Evolutionary conservation across 2,888 invertebrate genomes (phyloP).

Genomic region (Rhingia campestris): DNA sequence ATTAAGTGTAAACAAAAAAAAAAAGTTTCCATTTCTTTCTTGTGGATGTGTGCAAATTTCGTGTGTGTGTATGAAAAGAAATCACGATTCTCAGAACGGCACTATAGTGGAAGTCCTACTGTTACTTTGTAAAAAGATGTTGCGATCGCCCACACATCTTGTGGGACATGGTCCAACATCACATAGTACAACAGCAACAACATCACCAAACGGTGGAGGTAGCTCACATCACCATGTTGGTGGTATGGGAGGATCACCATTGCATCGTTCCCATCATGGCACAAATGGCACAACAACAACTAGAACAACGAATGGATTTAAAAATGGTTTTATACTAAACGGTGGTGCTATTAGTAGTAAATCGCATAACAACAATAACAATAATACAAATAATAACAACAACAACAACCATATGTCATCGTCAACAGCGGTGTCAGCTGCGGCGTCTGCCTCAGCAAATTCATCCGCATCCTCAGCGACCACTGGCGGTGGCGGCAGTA

Average conservation of each 20-base stretch:
- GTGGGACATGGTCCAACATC: slow-evolving; percentile 82
- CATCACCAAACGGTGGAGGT: slow-evolving; percentile 54
- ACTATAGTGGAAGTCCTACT: slow-evolving; percentile 76
- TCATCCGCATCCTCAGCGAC: slow-evolving; percentile 66
- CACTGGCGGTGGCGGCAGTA: slow-evolving; percentile 49
- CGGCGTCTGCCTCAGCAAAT: slow-evolving; percentile 45
- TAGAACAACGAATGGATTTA: slow-evolving; percentile 69
- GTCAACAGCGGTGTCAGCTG: slow-evolving; percentile 67
- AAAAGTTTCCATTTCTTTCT: background rate
- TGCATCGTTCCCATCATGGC: slow-evolving; percentile 69
- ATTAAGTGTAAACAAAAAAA: slow-evolving; percentile 15
- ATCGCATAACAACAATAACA: slow-evolving; percentile 72
- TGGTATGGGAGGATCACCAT: slow-evolving; percentile 46
- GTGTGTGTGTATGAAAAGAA: slow-evolving; percentile 5
- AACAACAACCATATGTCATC: slow-evolving; percentile 70
- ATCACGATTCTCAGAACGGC: slow-evolving; percentile 55
- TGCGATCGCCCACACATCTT: slow-evolving; percentile 84
- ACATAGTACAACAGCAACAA: slow-evolving; percentile 73
- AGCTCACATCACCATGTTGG: slow-evolving; percentile 55
- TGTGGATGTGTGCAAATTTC: background rate
- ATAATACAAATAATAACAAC: slow-evolving; percentile 62
- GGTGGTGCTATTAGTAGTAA: slow-evolving; percentile 70
- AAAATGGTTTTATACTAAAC: slow-evolving; percentile 72
- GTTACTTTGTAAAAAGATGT: slow-evolving; percentile 81
- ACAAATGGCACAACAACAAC: slow-evolving; percentile 45